Evolutionary conservation across 35 echinoderm and acorn worm species (phyloP), one percentile per base, ranked within the genome.

Genomic region (Apostichopus parvimensis): DNA sequence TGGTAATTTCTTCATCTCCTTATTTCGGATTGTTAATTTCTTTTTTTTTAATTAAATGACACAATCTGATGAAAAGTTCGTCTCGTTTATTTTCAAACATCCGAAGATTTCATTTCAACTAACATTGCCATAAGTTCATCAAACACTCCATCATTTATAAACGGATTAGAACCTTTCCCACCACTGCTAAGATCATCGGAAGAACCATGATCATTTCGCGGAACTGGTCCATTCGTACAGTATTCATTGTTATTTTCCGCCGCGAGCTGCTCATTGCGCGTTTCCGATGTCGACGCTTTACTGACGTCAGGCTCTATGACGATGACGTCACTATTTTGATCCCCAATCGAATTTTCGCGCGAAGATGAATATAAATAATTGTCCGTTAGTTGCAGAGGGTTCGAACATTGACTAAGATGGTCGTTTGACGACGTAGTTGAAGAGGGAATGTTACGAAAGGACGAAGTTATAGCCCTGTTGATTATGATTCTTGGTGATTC

Each of bases 401-500:
- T 88, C 11, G 86, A 73, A 68, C 86, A 72, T 88, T 88, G 68
- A 23, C 62, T 88, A 66, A 84, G 17, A 8, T 84, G 81, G 1
- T 84, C 81, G 21, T 21, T 15, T 9, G 53, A 84, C 24, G 81
- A 84, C n/a, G 56, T 59, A 84, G 57, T 88, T 52, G 86, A 73
- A 25, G 17, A 87, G 52, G 86, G 86, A 88, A 88, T 88, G 86
- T 88, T 73, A 21, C 68, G 86, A 54, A 52, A 52, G 7, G 68
- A 88, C 53, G 60, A 52, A 54, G 64, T 13, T 17, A 72, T 88
- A 9, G 86, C 86, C 23, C n/a, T 88, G 64, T 73, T 88, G 45
- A 88, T 88, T 20, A 88, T 88, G 23, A 88, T 88, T 34, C 86
- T 68, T 6, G 86, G 86, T 13, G 86, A 88, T 88, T 64, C 86